Evolutionary conservation across 2,797 vertebrate genomes (phyloP), one percentile per base, ranked within the genome.

Genomic region (Macropodus opercularis): DNA sequence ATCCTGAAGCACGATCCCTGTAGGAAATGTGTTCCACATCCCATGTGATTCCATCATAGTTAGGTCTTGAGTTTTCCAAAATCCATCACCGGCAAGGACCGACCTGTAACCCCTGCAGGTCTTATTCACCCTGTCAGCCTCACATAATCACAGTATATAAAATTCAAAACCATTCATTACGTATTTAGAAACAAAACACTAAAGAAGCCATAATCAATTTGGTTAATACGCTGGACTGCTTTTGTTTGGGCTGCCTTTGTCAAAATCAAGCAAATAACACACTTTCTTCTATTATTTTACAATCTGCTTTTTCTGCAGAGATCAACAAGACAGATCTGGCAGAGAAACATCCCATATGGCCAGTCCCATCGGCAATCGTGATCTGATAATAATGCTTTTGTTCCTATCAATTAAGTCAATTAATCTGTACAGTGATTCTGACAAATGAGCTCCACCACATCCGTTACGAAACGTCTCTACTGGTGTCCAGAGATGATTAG

Each of bases 311-410:
- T 55, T n/a, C 51, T 48, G 26, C 31, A 46, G 36, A 44, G 38
- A 26, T 62, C 32, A 69, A 80, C 18, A 22, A 49, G 43, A 24
- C n/a, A 44, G 60, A 76, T 60, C 62, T 74, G 56, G 49, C 67
- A 67, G 29, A 22, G 29, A 63, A 29, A 64, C 50, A 35, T 27
- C 42, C 57, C 69, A 72, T 58, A 60, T 68, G 63, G 63, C 42
- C 43, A 29, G 6, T 63, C 51, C 57, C 38, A 68, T 59, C 27
- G 57, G 50, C 32, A 81, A 68, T 77, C 26, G 47, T 31, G 43
- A 57, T 4, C 43, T 70, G 31, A 76, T 68, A 26, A 64, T 79
- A 58, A 60, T 24, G 5, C 6, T 40, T 26, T 50, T 11, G 15
- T 63, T 50, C 44, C 5, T 40, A 23, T 40, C 12, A 47, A 42